These are phyloP conservation scores for Scomber japonicus DNA, from an alignment of 2,113 vertebrate genomes.

Conservation along the genomic window DNA sequence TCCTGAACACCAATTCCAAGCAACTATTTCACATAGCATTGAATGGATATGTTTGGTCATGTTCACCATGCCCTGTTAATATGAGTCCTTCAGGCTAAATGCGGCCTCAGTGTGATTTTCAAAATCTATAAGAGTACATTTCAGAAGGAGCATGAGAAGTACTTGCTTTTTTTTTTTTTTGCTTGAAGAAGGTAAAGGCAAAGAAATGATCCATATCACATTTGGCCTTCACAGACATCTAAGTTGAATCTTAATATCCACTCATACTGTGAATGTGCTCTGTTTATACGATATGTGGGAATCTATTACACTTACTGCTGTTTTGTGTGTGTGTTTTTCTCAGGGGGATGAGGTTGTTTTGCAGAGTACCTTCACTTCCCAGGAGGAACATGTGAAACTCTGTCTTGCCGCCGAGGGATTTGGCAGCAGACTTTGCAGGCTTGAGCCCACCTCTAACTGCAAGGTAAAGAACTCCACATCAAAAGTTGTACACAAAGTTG, in stretches of 20 bases:
- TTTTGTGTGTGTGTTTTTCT: slow-evolving; percentile 17
- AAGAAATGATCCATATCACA: neutral
- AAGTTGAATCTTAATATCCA: neutral
- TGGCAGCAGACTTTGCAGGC: slow-evolving; percentile 92
- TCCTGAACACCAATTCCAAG: neutral
- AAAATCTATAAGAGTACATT: neutral
- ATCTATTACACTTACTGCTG: neutral
- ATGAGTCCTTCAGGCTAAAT: neutral
- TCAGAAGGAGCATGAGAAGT: neutral
- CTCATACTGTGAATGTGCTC: neutral
- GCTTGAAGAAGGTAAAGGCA: too few relatives aligned
- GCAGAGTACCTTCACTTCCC: slow-evolving; percentile 89
- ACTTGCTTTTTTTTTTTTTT: neutral
- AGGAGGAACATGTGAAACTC: slow-evolving; percentile 92
- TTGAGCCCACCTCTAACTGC: slow-evolving; percentile 94
- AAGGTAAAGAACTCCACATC: slow-evolving; percentile 85
- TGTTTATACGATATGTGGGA: neutral
- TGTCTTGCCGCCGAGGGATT: slow-evolving; percentile 95
- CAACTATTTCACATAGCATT: neutral
- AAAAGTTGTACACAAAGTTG: neutral
- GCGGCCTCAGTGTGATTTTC: too few relatives aligned
- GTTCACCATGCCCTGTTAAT: neutral
- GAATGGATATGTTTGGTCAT: neutral
- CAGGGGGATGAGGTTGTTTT: slow-evolving; percentile 95
- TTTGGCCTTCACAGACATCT: slow-evolving; percentile 15